Evolutionary conservation across 64 coral and sea anemone genomes (phyloP).

Genomic region (Montipora efflorescens): DNA sequence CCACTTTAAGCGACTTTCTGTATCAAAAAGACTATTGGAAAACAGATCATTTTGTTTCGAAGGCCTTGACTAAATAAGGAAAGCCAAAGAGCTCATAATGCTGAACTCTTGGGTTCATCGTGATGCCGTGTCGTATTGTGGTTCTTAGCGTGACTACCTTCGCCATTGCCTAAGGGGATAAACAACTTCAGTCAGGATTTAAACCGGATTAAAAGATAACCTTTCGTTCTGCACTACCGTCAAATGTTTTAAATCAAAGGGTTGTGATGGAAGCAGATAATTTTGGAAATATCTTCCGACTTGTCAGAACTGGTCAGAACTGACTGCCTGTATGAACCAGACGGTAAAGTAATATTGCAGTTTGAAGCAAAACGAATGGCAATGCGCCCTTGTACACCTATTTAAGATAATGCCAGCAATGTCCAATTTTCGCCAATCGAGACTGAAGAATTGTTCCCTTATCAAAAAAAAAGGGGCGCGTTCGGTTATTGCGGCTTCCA

Average conservation of each 20-base stretch:
- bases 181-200: not conserved
- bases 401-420: not conserved
- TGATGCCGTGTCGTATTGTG: not conserved
- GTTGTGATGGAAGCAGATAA: not conserved
- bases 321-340: not conserved
- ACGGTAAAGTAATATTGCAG: not conserved
- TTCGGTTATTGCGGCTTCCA: too few species aligned
- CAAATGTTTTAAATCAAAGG: conserved; percentile 4
- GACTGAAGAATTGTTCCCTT: too few species aligned
- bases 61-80: too few species aligned
- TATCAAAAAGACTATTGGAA: too few species aligned
- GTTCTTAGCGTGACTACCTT: not conserved
- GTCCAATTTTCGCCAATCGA: too few species aligned
- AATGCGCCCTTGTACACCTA: not conserved
- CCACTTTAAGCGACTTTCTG: too few species aligned
- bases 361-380: not conserved
- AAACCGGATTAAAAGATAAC: conserved; percentile 28
- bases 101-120: too few species aligned
- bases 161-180: not conserved
- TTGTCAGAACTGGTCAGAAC: not conserved
- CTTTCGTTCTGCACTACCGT: not conserved
- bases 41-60: too few species aligned
- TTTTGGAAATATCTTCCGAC: not conserved
- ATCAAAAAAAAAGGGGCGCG: too few species aligned
- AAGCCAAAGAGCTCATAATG: too few species aligned